A percentile compares a stretch with the other conserved stretches of the same genome.
phyloP scores from a whole-genome alignment of 2,888 invertebrate species.

The Polydrusus cervinus region DNA sequence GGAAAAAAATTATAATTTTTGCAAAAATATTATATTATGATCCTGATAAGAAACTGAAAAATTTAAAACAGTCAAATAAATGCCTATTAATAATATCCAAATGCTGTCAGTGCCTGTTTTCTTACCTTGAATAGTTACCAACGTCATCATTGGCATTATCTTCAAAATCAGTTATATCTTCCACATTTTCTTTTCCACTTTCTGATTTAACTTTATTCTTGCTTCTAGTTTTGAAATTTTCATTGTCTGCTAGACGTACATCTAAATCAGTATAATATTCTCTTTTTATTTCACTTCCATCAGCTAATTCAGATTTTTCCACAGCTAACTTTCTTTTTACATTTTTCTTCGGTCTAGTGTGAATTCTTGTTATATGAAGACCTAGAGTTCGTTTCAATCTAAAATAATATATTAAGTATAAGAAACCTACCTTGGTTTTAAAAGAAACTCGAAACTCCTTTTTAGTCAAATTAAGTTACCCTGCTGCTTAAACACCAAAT shows the following conservation, averaged over 20 bases:
- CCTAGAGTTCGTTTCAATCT: conserved; percentile 59
- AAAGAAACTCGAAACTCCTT: background rate
- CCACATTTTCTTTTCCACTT: conserved; percentile 11
- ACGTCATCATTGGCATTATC: conserved; percentile 16
- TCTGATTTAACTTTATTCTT: background rate
- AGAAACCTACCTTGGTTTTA: conserved; percentile 32
- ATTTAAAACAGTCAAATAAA: too few relatives aligned
- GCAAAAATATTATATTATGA: background rate
- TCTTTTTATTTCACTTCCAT: conserved; percentile 5
- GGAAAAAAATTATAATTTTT: background rate
- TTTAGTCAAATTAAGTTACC: background rate
- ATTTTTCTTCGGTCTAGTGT: conserved; percentile 48
- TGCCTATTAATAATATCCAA: too few relatives aligned
- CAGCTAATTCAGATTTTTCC: background rate
- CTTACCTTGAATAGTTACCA: conserved; percentile 31
- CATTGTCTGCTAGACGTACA: background rate
- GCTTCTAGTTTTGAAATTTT: conserved; percentile 6
- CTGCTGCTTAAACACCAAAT: too few relatives aligned
- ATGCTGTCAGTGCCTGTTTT: too few relatives aligned
- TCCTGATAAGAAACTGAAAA: too few relatives aligned
- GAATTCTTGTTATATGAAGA: conserved; percentile 59
- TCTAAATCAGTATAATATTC: conserved; percentile 16
- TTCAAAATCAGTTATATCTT: conserved; percentile 34
- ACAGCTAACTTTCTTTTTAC: conserved; percentile 13
- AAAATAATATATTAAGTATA: conserved; percentile 56